Conservation (phyloP, 2,113 vertebrate genomes). For the Equus przewalskii region DNA sequence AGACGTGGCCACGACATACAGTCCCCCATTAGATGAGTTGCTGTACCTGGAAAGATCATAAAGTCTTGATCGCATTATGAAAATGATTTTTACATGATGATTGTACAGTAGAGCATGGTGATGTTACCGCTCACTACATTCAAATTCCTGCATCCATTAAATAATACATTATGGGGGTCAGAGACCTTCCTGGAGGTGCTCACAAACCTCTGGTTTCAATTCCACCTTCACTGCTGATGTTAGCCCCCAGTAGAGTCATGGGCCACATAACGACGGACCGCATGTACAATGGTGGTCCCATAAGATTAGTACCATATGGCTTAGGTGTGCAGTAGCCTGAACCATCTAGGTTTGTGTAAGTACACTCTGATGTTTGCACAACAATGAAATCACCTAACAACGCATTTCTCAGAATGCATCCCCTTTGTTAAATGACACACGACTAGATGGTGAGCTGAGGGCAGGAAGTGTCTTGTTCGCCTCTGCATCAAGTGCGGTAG, state of each 20-base stretch:
- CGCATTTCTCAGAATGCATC: too few relatives aligned
- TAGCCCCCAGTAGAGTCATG: background rate
- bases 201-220: background rate
- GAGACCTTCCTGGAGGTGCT: background rate
- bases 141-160: background rate
- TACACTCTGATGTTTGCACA: too few relatives aligned
- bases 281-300: too few relatives aligned
- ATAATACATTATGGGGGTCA: background rate
- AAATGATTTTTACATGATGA: background rate
- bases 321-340: too few relatives aligned
- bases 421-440: too few relatives aligned
- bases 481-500: background rate
- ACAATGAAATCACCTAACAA: too few relatives aligned
- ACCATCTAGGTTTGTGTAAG: too few relatives aligned
- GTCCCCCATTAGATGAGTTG: background rate
- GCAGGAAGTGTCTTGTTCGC: background rate
- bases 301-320: too few relatives aligned
- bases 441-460: background rate
- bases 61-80: background rate
- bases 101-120: background rate
- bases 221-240: background rate
- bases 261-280: too few relatives aligned
- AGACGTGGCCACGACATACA: background rate
- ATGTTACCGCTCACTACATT: background rate
- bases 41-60: background rate